A percentile compares a stretch with the other conserved stretches of the same genome.
These are phyloP conservation scores for Heliconius ethilla DNA, from an alignment of 2,888 invertebrate species.

Conservation along the genomic window DNA sequence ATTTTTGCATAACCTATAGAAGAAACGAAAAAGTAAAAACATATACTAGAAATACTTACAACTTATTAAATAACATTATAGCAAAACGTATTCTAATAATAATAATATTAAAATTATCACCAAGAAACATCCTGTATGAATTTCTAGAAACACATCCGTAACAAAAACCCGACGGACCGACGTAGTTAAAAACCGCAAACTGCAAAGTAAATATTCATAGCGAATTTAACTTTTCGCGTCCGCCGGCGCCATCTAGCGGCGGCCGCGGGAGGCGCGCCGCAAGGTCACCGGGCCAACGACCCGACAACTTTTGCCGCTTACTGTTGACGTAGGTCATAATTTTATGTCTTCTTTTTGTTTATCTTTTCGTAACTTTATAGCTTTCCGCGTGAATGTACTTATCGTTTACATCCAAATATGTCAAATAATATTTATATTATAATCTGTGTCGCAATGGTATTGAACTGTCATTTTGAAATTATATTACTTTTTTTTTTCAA, in stretches of 20 bases:
- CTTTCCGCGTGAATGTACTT: conserved; percentile 69
- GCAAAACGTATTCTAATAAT: background rate
- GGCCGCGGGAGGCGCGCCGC: conserved; percentile 55
- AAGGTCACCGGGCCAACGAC: conserved; percentile 81
- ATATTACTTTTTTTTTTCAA: conserved; percentile 1
- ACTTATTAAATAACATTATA: background rate
- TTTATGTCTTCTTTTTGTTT: conserved; percentile 83
- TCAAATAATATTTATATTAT: background rate
- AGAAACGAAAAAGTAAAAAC: background rate
- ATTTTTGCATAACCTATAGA: background rate
- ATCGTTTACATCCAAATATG: conserved; percentile 38
- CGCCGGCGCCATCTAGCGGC: conserved; percentile 68
- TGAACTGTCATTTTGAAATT: conserved; percentile 15
- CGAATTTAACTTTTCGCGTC: conserved; percentile 40
- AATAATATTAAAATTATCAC: background rate
- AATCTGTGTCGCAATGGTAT: conserved; percentile 11
- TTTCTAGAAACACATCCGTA: background rate
- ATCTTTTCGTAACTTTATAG: conserved; percentile 81
- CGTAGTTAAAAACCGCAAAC: conserved; percentile 18
- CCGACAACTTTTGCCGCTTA: conserved; percentile 81
- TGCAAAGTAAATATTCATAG: conserved; percentile 28
- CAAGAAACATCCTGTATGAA: background rate
- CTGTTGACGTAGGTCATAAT: conserved; percentile 82
- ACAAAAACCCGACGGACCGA: background rate
- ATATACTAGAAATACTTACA: background rate